Percentiles rank a stretch among this genome's conserved stretches.
Conservation (phyloP, 1,140 invertebrate species). For the Rhagoletis pomonella region DNA sequence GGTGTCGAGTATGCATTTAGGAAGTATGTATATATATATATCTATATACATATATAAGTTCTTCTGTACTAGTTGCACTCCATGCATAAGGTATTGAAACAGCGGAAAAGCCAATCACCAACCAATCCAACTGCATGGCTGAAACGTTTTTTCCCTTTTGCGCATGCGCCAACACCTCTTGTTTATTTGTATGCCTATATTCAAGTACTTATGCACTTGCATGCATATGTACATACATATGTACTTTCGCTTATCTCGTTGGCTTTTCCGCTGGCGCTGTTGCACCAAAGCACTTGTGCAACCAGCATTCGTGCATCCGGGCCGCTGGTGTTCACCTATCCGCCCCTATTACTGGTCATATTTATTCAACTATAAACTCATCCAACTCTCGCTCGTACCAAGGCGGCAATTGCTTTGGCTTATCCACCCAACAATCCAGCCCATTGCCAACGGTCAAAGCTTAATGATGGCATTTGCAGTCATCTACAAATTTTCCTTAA, state of each 20-base stretch:
- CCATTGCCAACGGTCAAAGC: background rate
- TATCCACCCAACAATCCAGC: background rate
- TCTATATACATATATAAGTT: background rate
- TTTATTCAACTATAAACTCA: background rate
- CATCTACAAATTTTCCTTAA: background rate
- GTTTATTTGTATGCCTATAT: background rate
- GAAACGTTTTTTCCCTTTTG: background rate
- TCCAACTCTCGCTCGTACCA: background rate
- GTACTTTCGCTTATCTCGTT: background rate
- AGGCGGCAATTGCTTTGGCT: background rate
- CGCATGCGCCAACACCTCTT: background rate
- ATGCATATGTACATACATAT: background rate
- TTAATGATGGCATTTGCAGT: background rate
- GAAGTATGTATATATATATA: background rate
- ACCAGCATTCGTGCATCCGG: background rate
- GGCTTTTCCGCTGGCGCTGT: background rate
- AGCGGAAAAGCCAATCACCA: conserved; percentile 29
- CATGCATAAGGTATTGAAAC: background rate
- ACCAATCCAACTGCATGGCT: background rate
- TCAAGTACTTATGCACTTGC: background rate
- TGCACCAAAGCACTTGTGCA: background rate
- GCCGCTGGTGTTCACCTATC: background rate
- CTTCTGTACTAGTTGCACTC: background rate
- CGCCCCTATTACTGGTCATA: background rate
- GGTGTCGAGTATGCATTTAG: background rate